Conservation (phyloP, 2,113 vertebrate species). For the Seriola rivoliana region DNA sequence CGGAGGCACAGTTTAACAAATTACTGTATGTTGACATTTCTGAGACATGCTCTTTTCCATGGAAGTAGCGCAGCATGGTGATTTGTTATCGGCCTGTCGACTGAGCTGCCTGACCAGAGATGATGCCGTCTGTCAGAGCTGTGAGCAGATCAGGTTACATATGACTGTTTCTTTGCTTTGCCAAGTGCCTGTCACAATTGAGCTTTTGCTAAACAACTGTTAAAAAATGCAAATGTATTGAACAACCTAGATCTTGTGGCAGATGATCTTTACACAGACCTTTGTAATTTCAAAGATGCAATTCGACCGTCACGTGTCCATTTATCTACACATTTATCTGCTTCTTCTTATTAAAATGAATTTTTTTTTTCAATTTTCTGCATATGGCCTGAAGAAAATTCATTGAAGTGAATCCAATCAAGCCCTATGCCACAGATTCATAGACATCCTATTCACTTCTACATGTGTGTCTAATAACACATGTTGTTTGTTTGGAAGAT, state of each 20-base stretch:
- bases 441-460: not conserved
- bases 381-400: not conserved
- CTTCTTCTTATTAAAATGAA: not conserved
- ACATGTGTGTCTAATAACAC: not conserved
- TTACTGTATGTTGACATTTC: constrained; percentile 58
- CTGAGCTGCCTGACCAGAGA: constrained; percentile 61
- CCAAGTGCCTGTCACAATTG: constrained; percentile 27
- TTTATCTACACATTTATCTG: not conserved
- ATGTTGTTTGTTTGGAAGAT: not conserved
- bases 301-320: not conserved
- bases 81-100: constrained; percentile 63
- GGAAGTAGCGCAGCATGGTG: constrained; percentile 21
- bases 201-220: not conserved
- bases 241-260: not conserved
- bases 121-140: constrained; percentile 45
- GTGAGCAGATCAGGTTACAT: constrained; percentile 28
- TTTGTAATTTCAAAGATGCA: not conserved
- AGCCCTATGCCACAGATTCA: not conserved
- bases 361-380: not conserved
- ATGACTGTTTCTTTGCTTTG: constrained; percentile 24
- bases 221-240: constrained; percentile 26
- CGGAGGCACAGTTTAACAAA: constrained; percentile 20
- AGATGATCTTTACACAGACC: constrained; percentile 43
- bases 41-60: constrained; percentile 50
- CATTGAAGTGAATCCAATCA: not conserved